Base-by-base conservation (phyloP, 2,113 vertebrate genomes). In the Hiodon tergisus region DNA sequence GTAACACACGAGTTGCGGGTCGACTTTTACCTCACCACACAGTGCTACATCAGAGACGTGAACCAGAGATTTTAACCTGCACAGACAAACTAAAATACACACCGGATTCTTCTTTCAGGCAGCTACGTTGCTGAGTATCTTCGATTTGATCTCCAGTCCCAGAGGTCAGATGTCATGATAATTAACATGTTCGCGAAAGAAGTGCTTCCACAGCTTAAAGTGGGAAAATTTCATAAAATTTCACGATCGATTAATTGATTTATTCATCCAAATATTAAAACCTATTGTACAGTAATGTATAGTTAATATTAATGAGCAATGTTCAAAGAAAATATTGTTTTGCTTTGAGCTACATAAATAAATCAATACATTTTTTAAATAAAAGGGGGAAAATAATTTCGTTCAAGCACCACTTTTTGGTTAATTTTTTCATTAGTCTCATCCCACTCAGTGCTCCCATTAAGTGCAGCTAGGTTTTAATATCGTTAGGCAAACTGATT, bases 371-470 rank as follows among this genome's bases (percentile, higher is more conserved):
- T 57, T 57, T 8, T 11, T 57, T 1, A 59, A 11, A 11, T 59
- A 59, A 59, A 59, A 59, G 14, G 14, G 14, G 9, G 14, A 5
- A 3, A 31, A 31, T 31, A 31, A 31, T 31, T 31, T 31, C 31
- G 31, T 31, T 31, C 31, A 31, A 31, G 31, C 58, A 11, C 7
- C 14, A 9, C 3, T 9, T 14, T 11, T 59, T 59, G 58, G 14
- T 16, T 70, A 65, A 65, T 73, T 51, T 47, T 7, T 54, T 11
- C 72, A 73, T 65, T 54, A 63, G 48, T 73, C 52, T 54, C 51
- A 54, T 16, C 65, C 72, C 61, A 65, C 11, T 54, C 50, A 13
- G 51, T 48, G 63, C n/a, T 54, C 52, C 17, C 58, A 72, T 60
- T 73, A 51, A 59, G 31, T n/a, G 47, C 31, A 48, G 73, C 54